These are phyloP conservation scores for Mechanitis messenoides DNA, from an alignment of 2,888 invertebrate genomes.

Conservation along the genomic window DNA sequence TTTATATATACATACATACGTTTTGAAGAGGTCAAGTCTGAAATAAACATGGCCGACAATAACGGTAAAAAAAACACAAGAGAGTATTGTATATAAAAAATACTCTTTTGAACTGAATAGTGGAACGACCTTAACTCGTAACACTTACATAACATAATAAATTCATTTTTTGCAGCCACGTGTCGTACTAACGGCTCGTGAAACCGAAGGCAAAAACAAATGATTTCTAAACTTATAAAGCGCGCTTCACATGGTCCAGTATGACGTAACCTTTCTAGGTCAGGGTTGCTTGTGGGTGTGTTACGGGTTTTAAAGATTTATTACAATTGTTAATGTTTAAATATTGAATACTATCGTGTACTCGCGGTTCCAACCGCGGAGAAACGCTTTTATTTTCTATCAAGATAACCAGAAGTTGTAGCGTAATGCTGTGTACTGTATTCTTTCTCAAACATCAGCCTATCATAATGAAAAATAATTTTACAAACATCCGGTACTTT, in stretches of 20 bases:
- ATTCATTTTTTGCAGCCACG: background rate
- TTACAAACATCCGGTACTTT: too few relatives aligned
- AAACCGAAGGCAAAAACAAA: constrained; percentile 3
- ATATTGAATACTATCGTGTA: background rate
- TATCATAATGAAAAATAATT: too few relatives aligned
- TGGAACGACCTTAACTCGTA: background rate
- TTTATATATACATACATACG: too few relatives aligned
- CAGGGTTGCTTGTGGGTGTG: constrained; percentile 49
- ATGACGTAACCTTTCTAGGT: constrained; percentile 62
- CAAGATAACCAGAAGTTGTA: too few relatives aligned
- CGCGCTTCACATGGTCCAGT: constrained; percentile 18
- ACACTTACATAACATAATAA: background rate
- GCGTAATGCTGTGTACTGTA: too few relatives aligned
- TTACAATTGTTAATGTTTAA: background rate
- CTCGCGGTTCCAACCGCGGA: too few relatives aligned
- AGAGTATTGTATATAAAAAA: too few relatives aligned
- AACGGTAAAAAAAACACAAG: too few relatives aligned
- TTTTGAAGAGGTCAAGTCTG: too few relatives aligned
- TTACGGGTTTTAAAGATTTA: constrained; percentile 6
- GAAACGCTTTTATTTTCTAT: too few relatives aligned
- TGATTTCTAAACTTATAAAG: background rate
- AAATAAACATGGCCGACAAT: too few relatives aligned
- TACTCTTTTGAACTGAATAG: background rate
- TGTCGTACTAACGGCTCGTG: background rate
- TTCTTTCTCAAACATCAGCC: too few relatives aligned